Conservation (phyloP, 2,797 vertebrate species). For the Sciurus carolinensis region DNA sequence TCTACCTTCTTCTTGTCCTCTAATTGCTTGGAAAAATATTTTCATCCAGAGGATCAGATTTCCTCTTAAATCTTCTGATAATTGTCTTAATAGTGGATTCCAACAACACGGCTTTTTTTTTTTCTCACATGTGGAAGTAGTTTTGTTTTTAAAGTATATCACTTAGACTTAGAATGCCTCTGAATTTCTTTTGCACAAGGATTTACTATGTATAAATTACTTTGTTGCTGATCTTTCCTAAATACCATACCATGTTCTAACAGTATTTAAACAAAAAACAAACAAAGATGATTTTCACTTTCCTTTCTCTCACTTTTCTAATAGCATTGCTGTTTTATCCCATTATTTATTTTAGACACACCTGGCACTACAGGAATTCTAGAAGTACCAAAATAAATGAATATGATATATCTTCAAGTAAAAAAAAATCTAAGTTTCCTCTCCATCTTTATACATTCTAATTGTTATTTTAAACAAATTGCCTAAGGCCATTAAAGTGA, state of each 20-base stretch:
- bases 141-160: not conserved
- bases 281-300: not conserved
- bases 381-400: constrained; percentile 29
- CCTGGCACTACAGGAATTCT: not conserved
- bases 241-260: not conserved
- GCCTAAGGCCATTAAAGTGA: not conserved
- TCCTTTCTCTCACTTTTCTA: constrained; percentile 2
- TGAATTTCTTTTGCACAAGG: not conserved
- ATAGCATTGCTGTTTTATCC: not conserved
- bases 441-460: not conserved
- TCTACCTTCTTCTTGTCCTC: constrained; percentile 6
- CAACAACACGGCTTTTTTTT: not conserved
- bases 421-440: not conserved
- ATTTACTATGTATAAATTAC: constrained; percentile 5
- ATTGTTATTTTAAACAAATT: constrained; percentile 31
- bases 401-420: not conserved
- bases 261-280: not conserved
- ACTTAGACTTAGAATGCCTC: not conserved
- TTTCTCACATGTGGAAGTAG: not conserved
- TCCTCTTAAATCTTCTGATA: not conserved
- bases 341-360: constrained; percentile 34
- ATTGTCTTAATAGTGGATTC: constrained; percentile 50
- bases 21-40: constrained; percentile 15
- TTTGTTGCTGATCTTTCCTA: constrained; percentile 50
- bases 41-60: not conserved